phyloP scores from a whole-genome alignment of 2,113 vertebrate genomes.

The Octodon degus region DNA sequence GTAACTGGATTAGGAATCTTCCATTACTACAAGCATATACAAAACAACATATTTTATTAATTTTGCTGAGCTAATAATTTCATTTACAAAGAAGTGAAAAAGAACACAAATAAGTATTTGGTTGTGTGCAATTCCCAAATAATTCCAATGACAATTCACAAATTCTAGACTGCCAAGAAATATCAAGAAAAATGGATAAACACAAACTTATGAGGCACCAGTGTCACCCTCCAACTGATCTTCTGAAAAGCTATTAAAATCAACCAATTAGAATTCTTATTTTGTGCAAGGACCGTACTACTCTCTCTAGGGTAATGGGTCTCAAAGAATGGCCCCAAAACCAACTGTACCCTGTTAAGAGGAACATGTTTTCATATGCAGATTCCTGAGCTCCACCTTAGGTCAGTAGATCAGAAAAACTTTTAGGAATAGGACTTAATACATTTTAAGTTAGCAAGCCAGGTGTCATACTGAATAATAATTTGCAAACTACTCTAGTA shows the following conservation, averaged over 20 bases:
- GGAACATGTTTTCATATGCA: background rate
- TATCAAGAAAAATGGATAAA: slow-evolving; percentile 38
- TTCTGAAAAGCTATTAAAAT: slow-evolving; percentile 44
- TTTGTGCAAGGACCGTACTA: background rate
- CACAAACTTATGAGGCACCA: background rate
- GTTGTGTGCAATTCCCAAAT: background rate
- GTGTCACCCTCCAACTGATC: background rate
- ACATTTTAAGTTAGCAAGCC: background rate
- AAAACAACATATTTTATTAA: background rate
- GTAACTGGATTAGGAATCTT: slow-evolving; percentile 62
- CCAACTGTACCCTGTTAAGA: background rate
- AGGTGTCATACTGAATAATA: slow-evolving; percentile 11
- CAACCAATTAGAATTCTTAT: background rate
- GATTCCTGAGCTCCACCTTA: background rate
- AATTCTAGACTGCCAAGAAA: slow-evolving; percentile 46
- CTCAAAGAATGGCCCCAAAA: background rate
- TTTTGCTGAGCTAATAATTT: slow-evolving; percentile 31
- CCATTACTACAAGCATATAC: slow-evolving; percentile 8
- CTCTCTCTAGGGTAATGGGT: background rate
- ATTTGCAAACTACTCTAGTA: background rate
- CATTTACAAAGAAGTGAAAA: slow-evolving; percentile 19
- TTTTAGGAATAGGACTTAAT: background rate
- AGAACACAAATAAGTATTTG: background rate
- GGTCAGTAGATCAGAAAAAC: background rate
- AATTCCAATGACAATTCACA: slow-evolving; percentile 16